Percentiles rank a stretch among this genome's conserved stretches.
Conservation (phyloP, 2,797 vertebrate genomes). For the Protonibea diacanthus region DNA sequence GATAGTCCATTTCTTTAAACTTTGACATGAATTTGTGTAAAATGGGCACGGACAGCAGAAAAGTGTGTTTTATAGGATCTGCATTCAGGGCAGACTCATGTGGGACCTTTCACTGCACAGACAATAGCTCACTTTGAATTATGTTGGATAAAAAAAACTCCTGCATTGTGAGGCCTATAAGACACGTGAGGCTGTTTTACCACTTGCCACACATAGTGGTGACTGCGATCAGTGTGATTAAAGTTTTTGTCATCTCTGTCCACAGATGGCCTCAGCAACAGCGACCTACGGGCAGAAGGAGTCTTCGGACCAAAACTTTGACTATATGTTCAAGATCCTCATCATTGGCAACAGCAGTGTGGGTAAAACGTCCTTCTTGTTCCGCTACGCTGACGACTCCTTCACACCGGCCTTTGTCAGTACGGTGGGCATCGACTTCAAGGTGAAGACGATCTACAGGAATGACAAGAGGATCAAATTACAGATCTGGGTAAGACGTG, state of each 20-base stretch:
- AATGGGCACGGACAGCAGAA: neutral
- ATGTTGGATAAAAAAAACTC: neutral
- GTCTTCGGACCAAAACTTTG: slow-evolving; percentile 97
- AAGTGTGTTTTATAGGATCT: neutral
- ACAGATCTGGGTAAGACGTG: slow-evolving; percentile 91
- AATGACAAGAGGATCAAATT: slow-evolving; percentile 98
- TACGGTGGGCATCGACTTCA: slow-evolving; percentile 98
- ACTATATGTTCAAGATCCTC: slow-evolving; percentile 99
- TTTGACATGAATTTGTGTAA: neutral
- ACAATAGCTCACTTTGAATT: neutral
- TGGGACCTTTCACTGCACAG: neutral
- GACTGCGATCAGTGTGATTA: neutral
- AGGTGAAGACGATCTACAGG: slow-evolving; percentile 99
- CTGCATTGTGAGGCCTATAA: too few relatives aligned
- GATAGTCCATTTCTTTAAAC: neutral
- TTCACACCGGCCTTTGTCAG: slow-evolving; percentile 98
- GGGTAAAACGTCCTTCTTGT: slow-evolving; percentile 97
- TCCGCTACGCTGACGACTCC: slow-evolving; percentile 97
- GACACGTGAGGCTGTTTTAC: too few relatives aligned
- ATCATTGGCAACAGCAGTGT: slow-evolving; percentile 99
- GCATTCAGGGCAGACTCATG: neutral
- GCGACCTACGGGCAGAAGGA: slow-evolving; percentile 98
- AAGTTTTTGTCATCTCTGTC: slow-evolving; percentile 3
- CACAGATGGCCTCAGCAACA: slow-evolving; percentile 96
- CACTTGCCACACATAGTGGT: neutral